Percentiles rank a stretch among this genome's conserved stretches.
Conservation (phyloP, 2,797 vertebrate species). For the Coregonus ussuriensis region DNA sequence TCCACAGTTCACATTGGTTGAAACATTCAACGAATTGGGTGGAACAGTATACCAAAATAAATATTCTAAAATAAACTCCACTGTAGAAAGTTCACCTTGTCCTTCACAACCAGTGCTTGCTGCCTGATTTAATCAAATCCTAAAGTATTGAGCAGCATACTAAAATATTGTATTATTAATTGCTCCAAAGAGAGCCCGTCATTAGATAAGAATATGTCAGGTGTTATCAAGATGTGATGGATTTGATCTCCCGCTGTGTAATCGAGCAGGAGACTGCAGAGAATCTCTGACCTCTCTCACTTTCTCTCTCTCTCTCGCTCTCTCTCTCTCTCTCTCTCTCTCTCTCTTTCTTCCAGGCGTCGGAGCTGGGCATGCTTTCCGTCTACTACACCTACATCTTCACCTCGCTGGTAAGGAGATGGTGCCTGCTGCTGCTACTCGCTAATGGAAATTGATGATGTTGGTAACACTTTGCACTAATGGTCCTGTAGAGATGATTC, state of each 20-base stretch:
- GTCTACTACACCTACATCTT: slow-evolving; percentile 99
- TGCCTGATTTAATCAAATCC: slow-evolving; percentile 70
- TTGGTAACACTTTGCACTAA: slow-evolving; percentile 63
- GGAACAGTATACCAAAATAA: slow-evolving; percentile 35
- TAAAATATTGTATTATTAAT: slow-evolving; percentile 61
- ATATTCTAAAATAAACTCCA: slow-evolving; percentile 38
- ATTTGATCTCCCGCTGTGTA: slow-evolving; percentile 59
- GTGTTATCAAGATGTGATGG: slow-evolving; percentile 58
- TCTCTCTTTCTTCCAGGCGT: neutral
- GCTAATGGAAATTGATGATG: slow-evolving; percentile 70
- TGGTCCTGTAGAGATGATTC: slow-evolving; percentile 63
- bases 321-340: slow-evolving; percentile 3
- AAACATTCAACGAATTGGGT: neutral
- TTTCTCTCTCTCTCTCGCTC: slow-evolving; percentile 39
- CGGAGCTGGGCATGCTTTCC: slow-evolving; percentile 94
- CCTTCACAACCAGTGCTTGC: slow-evolving; percentile 63
- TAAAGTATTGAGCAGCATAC: slow-evolving; percentile 55
- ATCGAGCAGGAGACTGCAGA: slow-evolving; percentile 47
- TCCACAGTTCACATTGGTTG: neutral
- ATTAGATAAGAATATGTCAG: slow-evolving; percentile 61
- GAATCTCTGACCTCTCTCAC: slow-evolving; percentile 62
- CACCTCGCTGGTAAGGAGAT: slow-evolving; percentile 94
- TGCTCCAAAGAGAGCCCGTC: slow-evolving; percentile 54
- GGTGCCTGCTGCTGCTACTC: slow-evolving; percentile 42
- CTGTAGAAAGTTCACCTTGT: slow-evolving; percentile 58